Evolutionary conservation across 2,888 invertebrate species (phyloP), one percentile per base, ranked within the genome.

Genomic region (Pterostichus madidus): DNA sequence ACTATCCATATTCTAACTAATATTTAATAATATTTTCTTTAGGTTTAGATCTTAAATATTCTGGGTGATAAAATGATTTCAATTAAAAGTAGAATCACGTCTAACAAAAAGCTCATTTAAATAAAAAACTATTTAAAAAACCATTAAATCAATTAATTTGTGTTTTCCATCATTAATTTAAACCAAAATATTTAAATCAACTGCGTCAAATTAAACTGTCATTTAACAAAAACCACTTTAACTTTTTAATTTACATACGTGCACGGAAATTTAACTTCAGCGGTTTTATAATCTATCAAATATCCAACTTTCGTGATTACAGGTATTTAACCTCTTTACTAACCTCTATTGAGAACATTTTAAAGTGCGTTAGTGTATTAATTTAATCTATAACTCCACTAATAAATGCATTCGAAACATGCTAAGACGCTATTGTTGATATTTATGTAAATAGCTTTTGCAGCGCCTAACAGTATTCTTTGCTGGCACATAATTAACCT

Each of bases 101-200:
- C 13, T 13, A 3, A 56, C 13, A 78, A 44, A 53, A 78, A 61
- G 17, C 78, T 78, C 2, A 59, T 78, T 78, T 78, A 44, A 78
- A 78, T 78, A 78, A 78, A 78, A 17, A 56, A 35, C 78, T 59
- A 61, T 78, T 78, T 78, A 61, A 77, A 77, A 77, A 44, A 0
- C 77, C 77, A 77, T 76, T 35, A 53, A 77, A 59, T 56, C 77
- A 77, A 77, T 78, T 78, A 78, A 78, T 59, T 61, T 56, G 11
- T 78, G 59, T 61, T 61, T 59, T 78, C 59, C 44, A 13, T 59
- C 44, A 61, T 78, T 78, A 78, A 78, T 78, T 78, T 17, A 24
- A 52, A 8, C 8, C 77, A 56, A 78, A 77, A 53, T 35, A n/a
- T 53, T 75, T 10, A 52, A 75, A 52, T 75, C 75, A 75, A 73